phyloP scores from a whole-genome alignment of 2,888 invertebrate genomes.

The Lycaena phlaeas region DNA sequence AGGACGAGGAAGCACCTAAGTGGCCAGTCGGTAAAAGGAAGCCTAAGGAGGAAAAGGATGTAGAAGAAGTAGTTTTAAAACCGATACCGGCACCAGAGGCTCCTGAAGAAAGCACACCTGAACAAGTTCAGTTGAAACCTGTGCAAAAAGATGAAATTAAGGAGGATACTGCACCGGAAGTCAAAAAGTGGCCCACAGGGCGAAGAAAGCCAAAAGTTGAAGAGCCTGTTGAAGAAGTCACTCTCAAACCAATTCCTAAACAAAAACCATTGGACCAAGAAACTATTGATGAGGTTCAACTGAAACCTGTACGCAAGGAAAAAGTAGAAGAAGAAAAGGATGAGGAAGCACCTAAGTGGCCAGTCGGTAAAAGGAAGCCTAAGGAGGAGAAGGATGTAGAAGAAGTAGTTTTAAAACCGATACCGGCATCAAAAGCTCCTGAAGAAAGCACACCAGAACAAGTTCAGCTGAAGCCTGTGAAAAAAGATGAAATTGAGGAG shows the following conservation, averaged over 20 bases:
- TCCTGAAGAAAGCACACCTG: conserved; percentile 40
- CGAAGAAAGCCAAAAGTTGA: conserved; percentile 33
- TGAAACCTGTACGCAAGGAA: conserved; percentile 30
- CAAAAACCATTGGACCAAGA: conserved; percentile 23
- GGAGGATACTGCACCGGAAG: conserved; percentile 31
- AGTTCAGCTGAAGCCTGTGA: conserved; percentile 26
- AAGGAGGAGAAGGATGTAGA: conserved; percentile 32
- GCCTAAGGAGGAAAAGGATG: conserved; percentile 31
- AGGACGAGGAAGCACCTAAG: conserved; percentile 25
- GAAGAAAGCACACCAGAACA: conserved; percentile 35
- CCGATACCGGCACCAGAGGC: conserved; percentile 37
- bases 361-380: conserved; percentile 30
- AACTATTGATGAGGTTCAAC: conserved; percentile 31
- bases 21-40: conserved; percentile 37
- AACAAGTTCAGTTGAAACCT: conserved; percentile 34
- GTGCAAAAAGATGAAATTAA: conserved; percentile 22
- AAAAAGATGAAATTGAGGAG: conserved; percentile 38
- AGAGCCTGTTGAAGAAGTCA: conserved; percentile 39
- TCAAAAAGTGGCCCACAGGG: conserved; percentile 40
- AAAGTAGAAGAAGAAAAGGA: conserved; percentile 32
- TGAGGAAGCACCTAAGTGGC: conserved; percentile 27
- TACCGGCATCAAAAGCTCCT: conserved; percentile 29
- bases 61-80: conserved; percentile 51
- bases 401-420: conserved; percentile 33
- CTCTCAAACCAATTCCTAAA: conserved; percentile 51